phyloP scores from a whole-genome alignment of 2,888 invertebrate species.

The Mesochorus sp. region DNA sequence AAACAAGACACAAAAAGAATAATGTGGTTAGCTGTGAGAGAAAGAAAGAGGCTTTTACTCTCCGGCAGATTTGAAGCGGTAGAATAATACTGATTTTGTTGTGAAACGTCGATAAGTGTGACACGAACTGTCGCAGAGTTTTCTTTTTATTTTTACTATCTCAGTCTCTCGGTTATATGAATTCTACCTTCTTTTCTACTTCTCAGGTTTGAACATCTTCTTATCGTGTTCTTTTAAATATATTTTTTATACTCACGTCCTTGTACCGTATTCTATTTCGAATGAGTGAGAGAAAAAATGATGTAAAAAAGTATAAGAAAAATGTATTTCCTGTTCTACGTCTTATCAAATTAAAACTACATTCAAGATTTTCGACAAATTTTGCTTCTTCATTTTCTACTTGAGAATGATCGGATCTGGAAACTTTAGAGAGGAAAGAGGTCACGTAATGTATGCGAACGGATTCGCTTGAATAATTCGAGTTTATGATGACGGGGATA shows the following conservation, averaged over 20 bases:
- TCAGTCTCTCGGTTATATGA: background rate
- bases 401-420: too few relatives aligned
- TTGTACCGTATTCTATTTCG: background rate
- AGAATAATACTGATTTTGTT: constrained; percentile 40
- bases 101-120: constrained; percentile 26
- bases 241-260: constrained; percentile 17
- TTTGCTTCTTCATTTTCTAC: too few relatives aligned
- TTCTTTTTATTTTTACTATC: background rate
- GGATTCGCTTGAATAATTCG: too few relatives aligned
- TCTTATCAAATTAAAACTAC: too few relatives aligned
- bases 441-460: too few relatives aligned
- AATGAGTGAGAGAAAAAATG: background rate
- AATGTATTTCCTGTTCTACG: too few relatives aligned
- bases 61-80: constrained; percentile 1
- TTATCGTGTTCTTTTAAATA: constrained; percentile 1
- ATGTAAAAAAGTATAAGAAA: too few relatives aligned
- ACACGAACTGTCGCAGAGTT: constrained; percentile 1
- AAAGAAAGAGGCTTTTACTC: constrained; percentile 1
- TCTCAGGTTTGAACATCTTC: background rate
- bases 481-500: too few relatives aligned
- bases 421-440: too few relatives aligned
- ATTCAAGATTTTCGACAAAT: too few relatives aligned
- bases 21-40: background rate
- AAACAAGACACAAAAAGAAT: background rate
- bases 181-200: background rate